Base-by-base conservation (phyloP, 2,888 invertebrate genomes). In the Zaprionus obscuricornis region DNA sequence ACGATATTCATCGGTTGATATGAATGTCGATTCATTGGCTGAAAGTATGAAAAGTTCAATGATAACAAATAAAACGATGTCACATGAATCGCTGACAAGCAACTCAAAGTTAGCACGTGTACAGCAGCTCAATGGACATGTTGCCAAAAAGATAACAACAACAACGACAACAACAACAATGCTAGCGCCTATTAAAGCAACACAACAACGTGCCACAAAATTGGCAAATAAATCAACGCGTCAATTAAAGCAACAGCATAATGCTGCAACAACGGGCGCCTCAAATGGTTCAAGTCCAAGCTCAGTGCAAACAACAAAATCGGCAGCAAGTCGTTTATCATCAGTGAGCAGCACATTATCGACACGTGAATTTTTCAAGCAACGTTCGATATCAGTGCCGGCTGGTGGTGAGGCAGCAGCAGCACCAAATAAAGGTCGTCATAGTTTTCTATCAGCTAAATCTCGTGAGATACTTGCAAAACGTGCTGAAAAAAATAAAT, bases 11-110 rank as follows among this genome's bases (percentile, higher is more conserved):
- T 86, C 86, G n/a, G n/a, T n/a, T 24, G 87, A 89, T 47, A 76
- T 88, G 20, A 86, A 86, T 39, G 77, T 81, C n/a, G 89, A 90
- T 68, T 90, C 90, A 17, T 60, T 89, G 62, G 89, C 88, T 8
- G 90, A 90, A 55, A 90, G 90, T 65, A 89, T 90, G 89, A 89
- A 88, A 59, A 90, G 89, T 56, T 90, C 90, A 11, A 78, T 89
- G 39, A 88, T 88, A 8, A 90, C 90, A 14, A 88, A 90, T 36
- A 90, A 90, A 77, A 89, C 90, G 36, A 76, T 89, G 51, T 90
- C 90, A 20, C 88, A 90, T 45, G 90, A 90, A 58, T 90, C 90
- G 16, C 69, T 90, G 17, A 60, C 85, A 11, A 71, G 74, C 39
- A 68, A 45, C 49, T 57, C 68, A 2, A 87, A 87, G 43, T 64